Percentiles rank a stretch among this genome's conserved stretches.
These are phyloP conservation scores for Peromyscus leucopus DNA, from an alignment of 2,113 vertebrate species.

Conservation along the genomic window DNA sequence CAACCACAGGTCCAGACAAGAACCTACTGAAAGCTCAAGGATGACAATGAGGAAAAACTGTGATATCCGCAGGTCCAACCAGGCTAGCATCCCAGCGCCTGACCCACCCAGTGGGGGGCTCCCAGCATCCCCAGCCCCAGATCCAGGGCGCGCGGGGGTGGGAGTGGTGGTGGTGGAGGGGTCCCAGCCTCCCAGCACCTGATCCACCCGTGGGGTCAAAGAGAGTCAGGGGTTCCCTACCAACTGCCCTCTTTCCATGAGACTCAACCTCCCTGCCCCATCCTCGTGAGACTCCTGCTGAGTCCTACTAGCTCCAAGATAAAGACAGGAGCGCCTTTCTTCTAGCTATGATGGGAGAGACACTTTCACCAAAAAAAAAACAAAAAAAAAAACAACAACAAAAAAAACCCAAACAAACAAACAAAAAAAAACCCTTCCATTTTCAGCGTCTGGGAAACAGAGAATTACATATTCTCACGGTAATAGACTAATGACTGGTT, in stretches of 20 bases:
- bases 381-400: too few relatives aligned
- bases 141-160: too few relatives aligned
- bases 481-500: slow-evolving; percentile 6
- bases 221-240: not conserved
- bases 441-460: slow-evolving; percentile 16
- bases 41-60: not conserved
- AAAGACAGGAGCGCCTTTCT: not conserved
- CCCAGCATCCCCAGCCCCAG: not conserved
- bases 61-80: not conserved
- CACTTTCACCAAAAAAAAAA: slow-evolving; percentile 11
- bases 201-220: not conserved
- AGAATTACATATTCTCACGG: not conserved
- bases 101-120: not conserved
- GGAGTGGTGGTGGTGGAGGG: too few relatives aligned
- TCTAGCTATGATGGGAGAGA: not conserved
- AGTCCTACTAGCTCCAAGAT: not conserved
- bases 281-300: not conserved
- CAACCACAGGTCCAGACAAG: not conserved
- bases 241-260: not conserved
- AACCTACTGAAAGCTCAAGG: not conserved
- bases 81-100: not conserved
- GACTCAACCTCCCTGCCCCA: not conserved
- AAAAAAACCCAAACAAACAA: too few relatives aligned
- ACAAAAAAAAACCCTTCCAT: not conserved
- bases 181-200: not conserved